Percentiles rank a stretch among this genome's conserved stretches.
phyloP scores from a whole-genome alignment of 2,888 invertebrate species.

The Oscheius sp. region DNA sequence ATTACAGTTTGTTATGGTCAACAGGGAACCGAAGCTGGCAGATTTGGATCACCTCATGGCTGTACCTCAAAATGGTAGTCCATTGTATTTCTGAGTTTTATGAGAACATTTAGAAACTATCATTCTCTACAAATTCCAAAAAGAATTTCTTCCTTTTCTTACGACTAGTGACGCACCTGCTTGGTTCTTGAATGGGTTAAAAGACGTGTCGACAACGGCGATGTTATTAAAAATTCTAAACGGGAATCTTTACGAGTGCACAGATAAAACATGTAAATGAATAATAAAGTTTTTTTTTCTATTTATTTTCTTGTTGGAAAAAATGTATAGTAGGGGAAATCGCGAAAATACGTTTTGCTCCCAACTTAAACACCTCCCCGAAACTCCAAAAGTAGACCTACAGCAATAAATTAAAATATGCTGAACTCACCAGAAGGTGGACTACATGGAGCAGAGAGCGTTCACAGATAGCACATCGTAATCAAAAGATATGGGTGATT shows the following conservation, averaged over 20 bases:
- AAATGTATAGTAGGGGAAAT: too few relatives aligned
- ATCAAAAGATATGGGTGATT: too few relatives aligned
- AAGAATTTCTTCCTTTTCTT: conserved; percentile 20
- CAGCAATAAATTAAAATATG: too few relatives aligned
- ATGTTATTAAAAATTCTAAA: conserved; percentile 5
- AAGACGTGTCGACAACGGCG: not conserved
- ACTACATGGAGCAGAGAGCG: too few relatives aligned
- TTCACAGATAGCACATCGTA: too few relatives aligned
- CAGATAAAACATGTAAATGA: conserved; percentile 14
- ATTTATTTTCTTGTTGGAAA: too few relatives aligned
- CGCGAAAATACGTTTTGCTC: too few relatives aligned
- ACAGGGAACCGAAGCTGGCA: conserved; percentile 10
- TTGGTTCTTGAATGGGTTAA: conserved; percentile 5
- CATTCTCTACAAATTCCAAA: not conserved
- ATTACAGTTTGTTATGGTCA: conserved; percentile 20
- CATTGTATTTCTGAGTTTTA: not conserved
- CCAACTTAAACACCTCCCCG: too few relatives aligned
- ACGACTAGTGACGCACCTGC: conserved; percentile 22
- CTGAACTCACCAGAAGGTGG: too few relatives aligned
- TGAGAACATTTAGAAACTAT: not conserved
- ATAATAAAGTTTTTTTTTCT: too few relatives aligned
- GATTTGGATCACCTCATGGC: conserved; percentile 17
- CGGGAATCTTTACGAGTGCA: not conserved
- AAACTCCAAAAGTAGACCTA: too few relatives aligned
- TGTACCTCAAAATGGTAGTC: not conserved